Evolutionary conservation across 2,113 vertebrate genomes (phyloP), one percentile per base, ranked within the genome.

Genomic region (Microtus ochrogaster): DNA sequence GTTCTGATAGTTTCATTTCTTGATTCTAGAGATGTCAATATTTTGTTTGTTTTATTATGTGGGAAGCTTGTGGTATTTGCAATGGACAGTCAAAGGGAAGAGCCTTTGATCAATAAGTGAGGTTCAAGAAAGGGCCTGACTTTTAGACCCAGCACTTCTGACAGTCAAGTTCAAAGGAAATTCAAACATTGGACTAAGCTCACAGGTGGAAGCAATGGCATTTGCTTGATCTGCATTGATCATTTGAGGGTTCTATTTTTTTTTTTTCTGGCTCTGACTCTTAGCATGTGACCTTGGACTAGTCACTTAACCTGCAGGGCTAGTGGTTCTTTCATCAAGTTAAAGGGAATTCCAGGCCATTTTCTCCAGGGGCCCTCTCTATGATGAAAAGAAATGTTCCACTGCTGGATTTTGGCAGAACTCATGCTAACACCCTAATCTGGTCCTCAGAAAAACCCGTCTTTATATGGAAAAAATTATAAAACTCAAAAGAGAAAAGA

Each of bases 381-480:
- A 49, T 39, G 26, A 68, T 65, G 16, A 87, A 91, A 22, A 26
- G 49, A 90, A 92, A 78, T 39, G 28, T 12, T 81, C 0, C 47
- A 33, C 33, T 41, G n/a, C 36, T 85, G 30, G 24, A 83, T 92
- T 91, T 94, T 91, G 86, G 49, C 47, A 86, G 63, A 41, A 86
- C 78, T 70, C 36, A 68, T 47, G 41, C 41, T 66, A 36, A 96
- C 8, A 74, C 30, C 47, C 63, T 91, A 79, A 94, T 81, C 81
- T 84, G 94, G 73, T 96, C 47, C 55, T 91, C 72, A 96, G 87
- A 93, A 92, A 76, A 91, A 94, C 30, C 44, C 72, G 1, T 61
- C 86, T 94, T 97, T 78, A 86, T 87, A 44, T 79, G 63, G 68
- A 95, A 97, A 95, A 95, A 87, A 91, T 89, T 92, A 93, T 90